Evolutionary conservation across 92 coral and sea anemone species (phyloP).

Genomic region (Blastomussa wellsi): DNA sequence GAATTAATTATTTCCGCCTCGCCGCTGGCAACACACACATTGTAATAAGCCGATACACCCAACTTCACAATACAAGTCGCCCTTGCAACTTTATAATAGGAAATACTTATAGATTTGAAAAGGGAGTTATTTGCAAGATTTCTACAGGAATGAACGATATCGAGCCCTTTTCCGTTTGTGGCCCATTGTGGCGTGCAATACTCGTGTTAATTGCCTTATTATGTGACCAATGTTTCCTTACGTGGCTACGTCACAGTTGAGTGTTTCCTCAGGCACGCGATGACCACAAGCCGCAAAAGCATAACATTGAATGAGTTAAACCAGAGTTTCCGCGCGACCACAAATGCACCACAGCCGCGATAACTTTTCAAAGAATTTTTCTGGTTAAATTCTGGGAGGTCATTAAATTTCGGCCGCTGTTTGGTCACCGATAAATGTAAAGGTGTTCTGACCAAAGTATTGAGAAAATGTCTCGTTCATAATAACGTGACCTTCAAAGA

Average conservation of each 20-base stretch:
- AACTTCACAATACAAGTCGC: not conserved
- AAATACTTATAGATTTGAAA: not conserved
- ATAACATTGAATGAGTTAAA: constrained; percentile 10
- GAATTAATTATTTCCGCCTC: constrained; percentile 3
- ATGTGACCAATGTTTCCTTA: not conserved
- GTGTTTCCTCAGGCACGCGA: constrained; percentile 46
- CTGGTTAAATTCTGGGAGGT: constrained; percentile 6
- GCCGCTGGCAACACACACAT: not conserved
- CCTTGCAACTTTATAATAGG: not conserved
- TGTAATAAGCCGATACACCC: not conserved
- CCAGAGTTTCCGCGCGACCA: constrained; percentile 17
- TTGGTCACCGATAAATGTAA: not conserved
- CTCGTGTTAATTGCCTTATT: constrained; percentile 11
- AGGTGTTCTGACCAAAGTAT: not conserved
- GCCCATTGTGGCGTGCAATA: not conserved
- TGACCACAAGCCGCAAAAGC: constrained; percentile 32
- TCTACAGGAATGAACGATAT: not conserved
- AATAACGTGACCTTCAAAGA: not conserved
- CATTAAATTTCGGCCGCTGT: not conserved
- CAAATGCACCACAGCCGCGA: constrained; percentile 6
- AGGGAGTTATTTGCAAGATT: not conserved
- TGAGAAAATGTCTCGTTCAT: not conserved
- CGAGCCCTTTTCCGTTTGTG: constrained; percentile 10
- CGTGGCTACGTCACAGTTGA: constrained; percentile 44
- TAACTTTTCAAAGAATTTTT: constrained; percentile 11